Conservation (phyloP, 2,113 vertebrate species). For the Ammodytes dubius region DNA sequence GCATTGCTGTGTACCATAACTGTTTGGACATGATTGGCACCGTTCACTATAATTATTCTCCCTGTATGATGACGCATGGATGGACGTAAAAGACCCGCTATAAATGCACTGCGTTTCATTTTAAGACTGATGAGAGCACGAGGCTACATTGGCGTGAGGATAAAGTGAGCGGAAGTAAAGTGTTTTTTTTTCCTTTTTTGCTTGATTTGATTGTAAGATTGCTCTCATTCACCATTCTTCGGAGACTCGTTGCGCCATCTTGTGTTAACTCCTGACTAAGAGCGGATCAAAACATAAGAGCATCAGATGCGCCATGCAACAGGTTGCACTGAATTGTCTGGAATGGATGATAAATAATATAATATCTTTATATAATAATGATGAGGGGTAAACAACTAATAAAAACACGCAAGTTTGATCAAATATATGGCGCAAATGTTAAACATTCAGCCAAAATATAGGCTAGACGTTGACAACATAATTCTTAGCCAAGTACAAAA, state of each 20-base stretch:
- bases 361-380: not conserved
- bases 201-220: not conserved
- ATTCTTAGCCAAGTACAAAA: not conserved
- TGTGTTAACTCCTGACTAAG: conserved; percentile 13
- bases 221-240: not conserved
- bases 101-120: conserved; percentile 17
- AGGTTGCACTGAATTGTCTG: conserved; percentile 28
- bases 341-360: not conserved
- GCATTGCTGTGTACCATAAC: conserved; percentile 29
- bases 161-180: conserved; percentile 27
- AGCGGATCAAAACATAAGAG: not conserved
- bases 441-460: not conserved
- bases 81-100: not conserved
- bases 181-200: not conserved
- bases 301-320: conserved; percentile 22
- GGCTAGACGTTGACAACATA: not conserved
- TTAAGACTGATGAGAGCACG: not conserved
- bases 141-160: not conserved
- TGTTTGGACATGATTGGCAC: conserved; percentile 45
- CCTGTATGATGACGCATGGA: conserved; percentile 32
- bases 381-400: not conserved
- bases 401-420: not conserved
- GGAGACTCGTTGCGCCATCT: conserved; percentile 65
- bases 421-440: not conserved
- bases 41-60: conserved; percentile 61